Percentiles rank a stretch among this genome's conserved stretches.
phyloP scores from a whole-genome alignment of 2,888 invertebrate genomes.

The Synergus japonicus region DNA sequence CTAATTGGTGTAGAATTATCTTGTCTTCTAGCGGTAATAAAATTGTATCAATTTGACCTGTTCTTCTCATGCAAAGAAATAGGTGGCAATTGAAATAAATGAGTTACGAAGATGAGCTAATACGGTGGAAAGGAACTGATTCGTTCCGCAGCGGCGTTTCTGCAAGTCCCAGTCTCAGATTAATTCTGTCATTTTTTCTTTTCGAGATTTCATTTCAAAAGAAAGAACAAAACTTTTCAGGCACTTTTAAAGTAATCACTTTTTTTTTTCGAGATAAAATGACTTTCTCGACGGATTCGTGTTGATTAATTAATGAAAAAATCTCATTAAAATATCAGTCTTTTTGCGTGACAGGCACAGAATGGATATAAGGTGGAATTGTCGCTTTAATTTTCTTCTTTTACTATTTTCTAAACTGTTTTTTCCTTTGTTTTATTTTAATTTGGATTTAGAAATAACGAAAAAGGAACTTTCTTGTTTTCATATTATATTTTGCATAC shows the following conservation, averaged over 20 bases:
- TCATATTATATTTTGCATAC: background rate
- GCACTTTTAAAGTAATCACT: background rate
- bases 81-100: conserved; percentile 16
- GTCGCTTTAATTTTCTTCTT: no score
- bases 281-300: no score
- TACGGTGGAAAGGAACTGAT: background rate
- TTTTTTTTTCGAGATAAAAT: background rate
- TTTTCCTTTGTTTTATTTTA: no score
- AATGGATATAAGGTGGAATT: no score
- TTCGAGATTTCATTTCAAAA: no score
- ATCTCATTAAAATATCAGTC: background rate
- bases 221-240: no score
- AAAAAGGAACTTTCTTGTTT: background rate
- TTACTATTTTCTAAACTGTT: no score
- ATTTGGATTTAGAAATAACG: background rate
- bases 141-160: background rate
- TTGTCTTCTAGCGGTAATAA: background rate
- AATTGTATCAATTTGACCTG: background rate
- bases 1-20: conserved; percentile 15
- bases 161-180: background rate
- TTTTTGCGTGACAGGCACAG: no score
- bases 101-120: background rate
- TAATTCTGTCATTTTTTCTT: no score
- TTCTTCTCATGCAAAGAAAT: background rate
- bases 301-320: background rate